Base-by-base conservation (phyloP, 2,797 vertebrate species). In the Sebastes steindachneri region DNA sequence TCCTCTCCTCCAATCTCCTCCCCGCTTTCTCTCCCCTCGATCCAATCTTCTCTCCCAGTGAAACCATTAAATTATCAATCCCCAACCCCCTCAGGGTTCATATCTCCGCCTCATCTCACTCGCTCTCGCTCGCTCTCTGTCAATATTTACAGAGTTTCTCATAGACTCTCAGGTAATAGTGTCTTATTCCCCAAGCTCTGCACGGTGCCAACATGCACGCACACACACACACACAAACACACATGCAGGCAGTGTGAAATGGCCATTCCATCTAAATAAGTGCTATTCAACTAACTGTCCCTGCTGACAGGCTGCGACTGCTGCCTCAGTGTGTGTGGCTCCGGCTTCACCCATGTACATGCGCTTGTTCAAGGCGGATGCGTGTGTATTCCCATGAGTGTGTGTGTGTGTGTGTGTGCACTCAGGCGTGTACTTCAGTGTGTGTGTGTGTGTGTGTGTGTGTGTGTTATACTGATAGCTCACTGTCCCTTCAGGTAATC, bases 111-210 rank as follows among this genome's bases (percentile, higher is more conserved):
- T 90, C 90, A 86, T 88, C 86, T 83, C 87, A 1, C 73, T 75
- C 64, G 37, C 63, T 53, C 74, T 26, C 70, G 26, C 70, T 31
- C 74, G 4, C 80, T n/a, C 73, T 85, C 80, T 68, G 88, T 92
- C 91, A 94, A 93, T 94, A 92, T 94, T 94, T 93, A 93, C 91
- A 75, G 79, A 91, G 89, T 81, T 89, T 85, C 84, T 85, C 80
- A 90, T 74, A 74, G 85, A 91, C 86, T 89, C 84, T 65, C 89
- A 90, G 87, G 92, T 91, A 91, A 93, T 91, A 92, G 92, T 89
- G 87, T 93, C 83, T 89, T 88, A 91, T 89, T 92, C 90, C 89
- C 88, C 81, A 78, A 88, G 87, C 89, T 67, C 81, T 57, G 70
- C 68, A 66, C 29, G 58, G 48, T 74, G 75, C 70, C 73, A 37